Base-by-base conservation (phyloP, 2,113 vertebrate genomes). In the Marcusenius ussheri region DNA sequence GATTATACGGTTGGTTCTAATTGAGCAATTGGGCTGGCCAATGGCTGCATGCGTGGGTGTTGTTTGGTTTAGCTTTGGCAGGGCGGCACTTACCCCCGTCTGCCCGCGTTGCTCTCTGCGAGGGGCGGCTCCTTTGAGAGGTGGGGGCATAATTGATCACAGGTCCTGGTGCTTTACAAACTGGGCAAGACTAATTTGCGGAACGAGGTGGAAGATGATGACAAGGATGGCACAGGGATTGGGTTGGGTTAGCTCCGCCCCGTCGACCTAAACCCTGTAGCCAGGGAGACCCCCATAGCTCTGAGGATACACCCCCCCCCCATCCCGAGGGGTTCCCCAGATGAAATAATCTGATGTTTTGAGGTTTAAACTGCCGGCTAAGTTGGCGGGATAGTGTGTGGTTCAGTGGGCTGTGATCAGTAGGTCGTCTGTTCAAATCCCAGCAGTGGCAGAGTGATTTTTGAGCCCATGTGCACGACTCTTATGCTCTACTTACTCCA, bases 21-120 rank as follows among this genome's bases (percentile, higher is more conserved):
- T 83, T 89, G 88, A 53, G 88, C 74, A 83, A 89, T 83, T 56
- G 74, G 88, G 88, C 56, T 17, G 77, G 70, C 27, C 62, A 89
- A 83, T 53, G 88, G 49, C 49, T 53, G 88, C 15, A 53, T 8
- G 83, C 46, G 88, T 89, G 88, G 88, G 88, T 39, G 88, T 51
- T 83, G 70, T 89, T 89, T 89, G 70, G 49, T 89, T 89, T 89
- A 53, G 19, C 21, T 51, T 83, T 53, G 49, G 88, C 51, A 24
- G 17, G 56, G 77, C 47, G 24, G 88, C 66, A 89, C 50, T 89
- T 89, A 83, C 74, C 50, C 62, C 74, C 24, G 50, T 89, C 88
- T 39, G 50, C 74, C 45, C 2, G 74, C 13, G 49, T 49, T 17
- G n/a, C n/a, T 39, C 7, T 17, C 21, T 31, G n/a, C 70, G 46